phyloP scores from a whole-genome alignment of 2,113 vertebrate species.

The Poeciliopsis occidentalis region DNA sequence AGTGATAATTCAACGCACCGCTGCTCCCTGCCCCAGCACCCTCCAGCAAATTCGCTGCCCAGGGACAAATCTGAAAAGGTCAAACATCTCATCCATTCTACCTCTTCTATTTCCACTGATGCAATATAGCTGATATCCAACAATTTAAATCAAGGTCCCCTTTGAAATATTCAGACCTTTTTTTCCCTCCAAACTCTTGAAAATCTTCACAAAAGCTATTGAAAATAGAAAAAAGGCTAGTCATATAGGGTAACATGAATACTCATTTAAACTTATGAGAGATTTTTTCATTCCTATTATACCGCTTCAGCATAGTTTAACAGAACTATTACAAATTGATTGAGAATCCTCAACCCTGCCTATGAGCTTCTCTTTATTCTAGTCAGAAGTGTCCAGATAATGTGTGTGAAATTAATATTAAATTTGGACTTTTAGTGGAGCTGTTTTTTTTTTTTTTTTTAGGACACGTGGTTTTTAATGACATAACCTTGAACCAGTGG shows the following conservation, averaged over 20 bases:
- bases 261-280: too few species aligned
- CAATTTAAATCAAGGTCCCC: constrained; percentile 66
- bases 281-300: too few species aligned
- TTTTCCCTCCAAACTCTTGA: constrained; percentile 17
- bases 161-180: constrained; percentile 58
- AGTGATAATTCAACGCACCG: constrained; percentile 75
- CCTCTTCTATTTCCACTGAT: constrained; percentile 65
- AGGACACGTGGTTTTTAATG: too few species aligned
- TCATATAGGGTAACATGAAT: too few species aligned
- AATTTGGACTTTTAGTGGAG: background rate
- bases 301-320: too few species aligned
- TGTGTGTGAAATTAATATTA: background rate
- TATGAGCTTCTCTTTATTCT: too few species aligned
- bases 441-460: too few species aligned
- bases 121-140: constrained; percentile 67
- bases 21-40: constrained; percentile 64
- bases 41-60: constrained; percentile 75
- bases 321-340: too few species aligned
- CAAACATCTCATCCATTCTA: constrained; percentile 74
- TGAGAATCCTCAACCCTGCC: too few species aligned
- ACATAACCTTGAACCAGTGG: background rate
- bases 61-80: constrained; percentile 77
- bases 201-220: constrained; percentile 31
- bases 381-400: too few species aligned
- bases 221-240: constrained; percentile 3